Percentiles rank a stretch among this genome's conserved stretches.
These are phyloP conservation scores for Prunella strophiata DNA, from an alignment of 2,797 vertebrate species.

Conservation along the genomic window DNA sequence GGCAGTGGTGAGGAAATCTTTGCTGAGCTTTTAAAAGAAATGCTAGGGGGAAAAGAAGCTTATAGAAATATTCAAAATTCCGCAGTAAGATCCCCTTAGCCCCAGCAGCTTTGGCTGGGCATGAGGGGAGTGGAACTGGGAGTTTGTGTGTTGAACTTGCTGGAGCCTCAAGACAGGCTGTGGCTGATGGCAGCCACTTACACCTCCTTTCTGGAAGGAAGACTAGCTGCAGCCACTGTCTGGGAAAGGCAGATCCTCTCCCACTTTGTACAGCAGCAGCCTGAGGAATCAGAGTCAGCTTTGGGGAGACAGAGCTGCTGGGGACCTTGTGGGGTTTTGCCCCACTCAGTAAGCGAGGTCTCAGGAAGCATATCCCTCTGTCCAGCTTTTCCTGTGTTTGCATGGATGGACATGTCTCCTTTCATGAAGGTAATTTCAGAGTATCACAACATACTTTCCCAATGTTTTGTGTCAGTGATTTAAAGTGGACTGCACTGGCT, in stretches of 20 bases:
- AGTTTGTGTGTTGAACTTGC: not conserved
- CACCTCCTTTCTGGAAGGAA: not conserved
- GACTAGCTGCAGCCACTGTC: not conserved
- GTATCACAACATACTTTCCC: not conserved
- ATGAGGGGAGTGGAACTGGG: not conserved
- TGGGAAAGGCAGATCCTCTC: not conserved
- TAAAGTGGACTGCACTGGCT: not conserved
- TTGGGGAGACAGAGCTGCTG: not conserved
- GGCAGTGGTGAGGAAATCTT: not conserved
- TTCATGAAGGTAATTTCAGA: not conserved
- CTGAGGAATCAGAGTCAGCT: not conserved
- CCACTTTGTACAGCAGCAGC: not conserved
- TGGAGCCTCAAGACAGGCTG: not conserved
- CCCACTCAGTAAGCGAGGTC: too few relatives aligned
- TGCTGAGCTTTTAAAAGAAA: not conserved
- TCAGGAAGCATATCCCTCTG: not conserved
- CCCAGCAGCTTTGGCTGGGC: not conserved
- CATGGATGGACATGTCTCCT: not conserved
- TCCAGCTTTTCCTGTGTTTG: not conserved
- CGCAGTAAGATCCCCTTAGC: not conserved
- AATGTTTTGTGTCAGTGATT: not conserved
- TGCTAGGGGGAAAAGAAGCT: not conserved
- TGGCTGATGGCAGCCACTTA: not conserved
- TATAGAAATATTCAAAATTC: not conserved
- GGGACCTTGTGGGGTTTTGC: not conserved